Evolutionary conservation across 1,140 invertebrate genomes (phyloP).

Genomic region (Leptinotarsa texana): DNA sequence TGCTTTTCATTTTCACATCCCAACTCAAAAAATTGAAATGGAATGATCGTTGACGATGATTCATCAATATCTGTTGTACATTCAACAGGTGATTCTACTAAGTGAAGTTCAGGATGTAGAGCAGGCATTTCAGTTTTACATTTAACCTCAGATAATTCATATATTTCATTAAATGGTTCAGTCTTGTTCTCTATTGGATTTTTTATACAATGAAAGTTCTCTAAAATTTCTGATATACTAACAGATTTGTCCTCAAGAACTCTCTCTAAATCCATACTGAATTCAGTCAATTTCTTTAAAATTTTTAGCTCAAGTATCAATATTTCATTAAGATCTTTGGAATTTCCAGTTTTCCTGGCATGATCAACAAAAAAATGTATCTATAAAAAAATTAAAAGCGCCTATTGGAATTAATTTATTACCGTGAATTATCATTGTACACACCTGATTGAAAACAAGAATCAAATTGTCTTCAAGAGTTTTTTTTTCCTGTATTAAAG

Average conservation of each 20-base stretch:
- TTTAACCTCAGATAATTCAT: too few relatives aligned
- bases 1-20: background rate
- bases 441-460: slow-evolving; percentile 2
- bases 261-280: slow-evolving; percentile 10
- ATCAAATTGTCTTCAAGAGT: background rate
- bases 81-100: too few relatives aligned
- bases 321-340: background rate
- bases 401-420: background rate
- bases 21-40: background rate
- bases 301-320: background rate
- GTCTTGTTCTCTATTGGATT: background rate
- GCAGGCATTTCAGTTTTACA: too few relatives aligned
- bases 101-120: too few relatives aligned
- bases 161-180: background rate
- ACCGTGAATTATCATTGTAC: background rate
- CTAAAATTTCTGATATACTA: background rate
- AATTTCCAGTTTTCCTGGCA: background rate
- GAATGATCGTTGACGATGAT: background rate
- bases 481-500: background rate
- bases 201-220: background rate
- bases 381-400: background rate
- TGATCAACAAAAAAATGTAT: slow-evolving; percentile 9
- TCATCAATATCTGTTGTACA: background rate
- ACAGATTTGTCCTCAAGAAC: background rate
- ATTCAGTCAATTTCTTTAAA: slow-evolving; percentile 12